phyloP scores from a whole-genome alignment of 2,888 invertebrate genomes.

The Chymomyza amoena region DNA sequence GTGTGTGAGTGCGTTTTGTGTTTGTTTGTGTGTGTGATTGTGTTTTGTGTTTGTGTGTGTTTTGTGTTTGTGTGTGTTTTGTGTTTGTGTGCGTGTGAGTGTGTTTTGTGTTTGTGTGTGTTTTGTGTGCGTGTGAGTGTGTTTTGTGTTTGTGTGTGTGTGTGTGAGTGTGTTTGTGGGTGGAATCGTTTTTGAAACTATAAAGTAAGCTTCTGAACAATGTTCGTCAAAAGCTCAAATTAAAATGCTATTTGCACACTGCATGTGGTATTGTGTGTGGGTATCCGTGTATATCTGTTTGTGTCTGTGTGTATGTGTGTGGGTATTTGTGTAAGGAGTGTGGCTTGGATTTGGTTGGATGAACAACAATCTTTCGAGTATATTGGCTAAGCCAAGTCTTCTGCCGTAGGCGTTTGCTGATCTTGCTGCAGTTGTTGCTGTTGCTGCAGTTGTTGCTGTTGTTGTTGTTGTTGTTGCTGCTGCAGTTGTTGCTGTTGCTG shows the following conservation, averaged over 20 bases:
- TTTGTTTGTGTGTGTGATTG: no score
- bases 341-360: conserved; percentile 11
- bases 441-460: no score
- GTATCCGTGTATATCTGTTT: not conserved
- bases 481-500: no score
- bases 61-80: no score
- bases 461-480: no score
- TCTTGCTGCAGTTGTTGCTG: no score
- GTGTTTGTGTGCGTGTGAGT: conserved; percentile 4
- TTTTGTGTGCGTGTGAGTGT: no score
- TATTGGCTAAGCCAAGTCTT: no score
- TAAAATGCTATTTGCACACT: not conserved
- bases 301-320: conserved; percentile 8
- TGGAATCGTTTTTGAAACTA: not conserved
- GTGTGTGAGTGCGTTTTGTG: conserved; percentile 10
- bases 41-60: no score
- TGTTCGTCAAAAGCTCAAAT: not conserved
- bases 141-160: conserved; percentile 8
- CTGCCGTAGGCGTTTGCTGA: no score
- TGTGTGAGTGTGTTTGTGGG: not conserved
- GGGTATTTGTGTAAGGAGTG: conserved; percentile 5
- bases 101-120: conserved; percentile 8
- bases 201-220: not conserved
- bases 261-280: not conserved
- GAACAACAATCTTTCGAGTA: conserved; percentile 24